phyloP scores from a whole-genome alignment of 2,113 vertebrate genomes.

The Nothoprocta perdicaria region DNA sequence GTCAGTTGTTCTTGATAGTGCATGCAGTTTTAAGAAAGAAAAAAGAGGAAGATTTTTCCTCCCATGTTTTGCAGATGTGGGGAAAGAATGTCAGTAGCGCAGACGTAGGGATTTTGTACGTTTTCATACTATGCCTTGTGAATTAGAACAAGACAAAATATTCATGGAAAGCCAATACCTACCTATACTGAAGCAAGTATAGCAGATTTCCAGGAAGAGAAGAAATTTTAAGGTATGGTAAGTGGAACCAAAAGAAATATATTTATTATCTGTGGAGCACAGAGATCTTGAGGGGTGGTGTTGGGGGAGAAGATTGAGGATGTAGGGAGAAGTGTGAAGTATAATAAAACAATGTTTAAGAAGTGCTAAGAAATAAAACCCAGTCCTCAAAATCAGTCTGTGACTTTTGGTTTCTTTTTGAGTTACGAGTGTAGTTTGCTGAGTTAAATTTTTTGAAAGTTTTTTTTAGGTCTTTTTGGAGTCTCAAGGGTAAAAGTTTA shows the following conservation, averaged over 20 bases:
- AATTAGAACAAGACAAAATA: neutral
- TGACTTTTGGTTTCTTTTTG: neutral
- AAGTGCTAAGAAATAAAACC: too few relatives aligned
- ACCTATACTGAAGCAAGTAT: neutral
- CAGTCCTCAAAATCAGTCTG: neutral
- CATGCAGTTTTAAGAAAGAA: neutral
- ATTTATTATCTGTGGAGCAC: neutral
- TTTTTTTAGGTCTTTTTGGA: neutral
- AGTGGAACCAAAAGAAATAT: neutral
- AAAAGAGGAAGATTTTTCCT: neutral
- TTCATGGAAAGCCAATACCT: neutral
- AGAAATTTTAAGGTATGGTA: neutral
- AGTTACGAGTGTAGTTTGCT: neutral
- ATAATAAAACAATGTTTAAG: neutral
- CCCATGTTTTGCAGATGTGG: neutral
- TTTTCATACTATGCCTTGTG: neutral
- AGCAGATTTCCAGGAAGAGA: neutral
- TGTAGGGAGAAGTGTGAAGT: neutral
- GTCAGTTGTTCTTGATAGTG: neutral
- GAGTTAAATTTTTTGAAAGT: neutral
- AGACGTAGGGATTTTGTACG: neutral
- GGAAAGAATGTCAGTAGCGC: neutral
- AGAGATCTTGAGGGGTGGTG: neutral
- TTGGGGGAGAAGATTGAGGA: neutral
- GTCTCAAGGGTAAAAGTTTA: neutral